Evolutionary conservation across 2,113 vertebrate species (phyloP).

Genomic region (Notiomystis cincta): DNA sequence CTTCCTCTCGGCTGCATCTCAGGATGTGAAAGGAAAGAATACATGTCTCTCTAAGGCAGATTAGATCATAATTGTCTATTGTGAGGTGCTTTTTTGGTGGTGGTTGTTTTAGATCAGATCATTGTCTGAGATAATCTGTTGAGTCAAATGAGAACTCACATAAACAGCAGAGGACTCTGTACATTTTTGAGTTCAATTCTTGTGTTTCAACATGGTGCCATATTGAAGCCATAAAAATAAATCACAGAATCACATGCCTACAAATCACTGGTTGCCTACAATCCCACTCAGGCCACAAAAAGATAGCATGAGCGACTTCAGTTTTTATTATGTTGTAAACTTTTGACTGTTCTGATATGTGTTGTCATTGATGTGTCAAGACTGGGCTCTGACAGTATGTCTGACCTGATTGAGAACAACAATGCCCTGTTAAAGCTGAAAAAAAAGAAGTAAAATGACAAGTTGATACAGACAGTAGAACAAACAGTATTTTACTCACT

Average conservation of each 20-base stretch:
- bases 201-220: not conserved
- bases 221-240: not conserved
- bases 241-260: constrained; percentile 1
- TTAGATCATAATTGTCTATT: not conserved
- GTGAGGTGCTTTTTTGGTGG: not conserved
- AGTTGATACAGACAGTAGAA: not conserved
- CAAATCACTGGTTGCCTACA: constrained; percentile 66
- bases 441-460: not conserved
- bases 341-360: constrained; percentile 61
- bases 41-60: not conserved
- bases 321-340: constrained; percentile 71
- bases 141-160: not conserved
- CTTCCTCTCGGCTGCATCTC: not conserved
- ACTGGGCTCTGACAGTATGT: constrained; percentile 42
- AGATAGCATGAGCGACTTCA: constrained; percentile 37
- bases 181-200: not conserved
- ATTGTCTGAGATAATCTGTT: not conserved
- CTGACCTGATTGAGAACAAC: constrained; percentile 59
- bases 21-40: not conserved
- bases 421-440: not conserved
- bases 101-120: not conserved
- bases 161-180: not conserved
- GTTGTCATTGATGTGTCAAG: constrained; percentile 56
- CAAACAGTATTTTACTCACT: not conserved
- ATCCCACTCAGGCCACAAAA: constrained; percentile 28